Base-by-base conservation (phyloP, 2,797 vertebrate genomes). In the Periparus ater region DNA sequence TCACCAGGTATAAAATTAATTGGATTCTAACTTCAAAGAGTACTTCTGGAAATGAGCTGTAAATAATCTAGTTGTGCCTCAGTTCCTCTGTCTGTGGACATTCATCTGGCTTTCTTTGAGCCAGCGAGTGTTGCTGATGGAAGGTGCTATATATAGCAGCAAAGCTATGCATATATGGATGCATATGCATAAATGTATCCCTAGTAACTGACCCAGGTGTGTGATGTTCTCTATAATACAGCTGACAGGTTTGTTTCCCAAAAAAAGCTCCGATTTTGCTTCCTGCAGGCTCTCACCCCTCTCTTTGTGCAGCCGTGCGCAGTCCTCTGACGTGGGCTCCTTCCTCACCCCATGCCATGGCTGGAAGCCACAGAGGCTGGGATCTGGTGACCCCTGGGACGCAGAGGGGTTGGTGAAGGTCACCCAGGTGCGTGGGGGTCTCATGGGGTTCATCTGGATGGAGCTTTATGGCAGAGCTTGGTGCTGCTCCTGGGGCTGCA, bases 51-150 rank as follows among this genome's bases (percentile, higher is more conserved):
- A 94, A 89, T 3, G 9, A 88, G 58, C 89, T 92, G 79, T 95
- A 92, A 96, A 95, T 96, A 94, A 88, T 54, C 85, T 65, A 74
- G 82, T 83, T 94, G 93, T 97, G 87, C 89, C 95, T 97, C 95
- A 80, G 91, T 96, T 96, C 95, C 73, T 89, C 91, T 89, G 85
- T 88, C 92, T 92, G 65, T 0, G 73, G 95, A 96, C 92, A 81
- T 81, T 93, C 85, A 73, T 84, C 79, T 93, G 89, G 75, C 54
- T 74, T 47, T 88, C 66, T 75, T 50, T 55, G 83, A 88, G 53
- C 34, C 89, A 38, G 30, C 1, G 30, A 91, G 70, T 20, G 7
- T 30, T 91, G 80, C 89, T 93, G 91, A 92, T 93, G 68, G 91
- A 62, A 93, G 58, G 25, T 61, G 40, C 91, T 96, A 84, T 93